Conservation (phyloP, 2,113 vertebrate genomes). For the Dicaeum eximium region DNA sequence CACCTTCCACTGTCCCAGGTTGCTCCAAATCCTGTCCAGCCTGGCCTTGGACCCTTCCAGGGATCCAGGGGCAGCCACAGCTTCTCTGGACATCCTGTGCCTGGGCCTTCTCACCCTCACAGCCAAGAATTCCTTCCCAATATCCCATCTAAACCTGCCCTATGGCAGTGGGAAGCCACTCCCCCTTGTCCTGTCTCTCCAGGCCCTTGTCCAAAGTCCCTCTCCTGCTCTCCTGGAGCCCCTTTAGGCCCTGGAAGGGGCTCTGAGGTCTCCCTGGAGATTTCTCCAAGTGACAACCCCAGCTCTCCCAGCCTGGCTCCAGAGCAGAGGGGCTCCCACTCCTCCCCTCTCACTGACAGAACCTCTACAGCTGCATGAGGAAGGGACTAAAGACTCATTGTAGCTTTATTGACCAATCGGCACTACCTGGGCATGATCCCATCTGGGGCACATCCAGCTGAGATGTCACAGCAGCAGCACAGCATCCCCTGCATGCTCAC, state of each 20-base stretch:
- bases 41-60: background rate
- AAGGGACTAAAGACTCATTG: background rate
- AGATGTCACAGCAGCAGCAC: background rate
- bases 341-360: background rate
- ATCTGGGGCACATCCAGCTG: background rate
- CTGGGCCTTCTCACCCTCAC: background rate
- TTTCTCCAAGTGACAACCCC: background rate
- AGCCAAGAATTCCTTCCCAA: background rate
- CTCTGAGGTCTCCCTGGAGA: background rate
- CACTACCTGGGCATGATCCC: background rate
- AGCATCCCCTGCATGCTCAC: background rate
- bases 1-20: rapidly evolving
- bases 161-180: background rate
- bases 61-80: background rate
- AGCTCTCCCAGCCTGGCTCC: background rate
- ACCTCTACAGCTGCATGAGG: background rate
- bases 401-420: conserved; percentile 33
- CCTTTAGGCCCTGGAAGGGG: background rate
- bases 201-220: background rate
- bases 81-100: background rate
- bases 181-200: background rate
- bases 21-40: background rate
- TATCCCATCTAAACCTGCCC: background rate
- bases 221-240: background rate
- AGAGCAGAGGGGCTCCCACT: background rate